phyloP scores from a whole-genome alignment of 2,113 vertebrate genomes.

The Philantomba maxwellii region DNA sequence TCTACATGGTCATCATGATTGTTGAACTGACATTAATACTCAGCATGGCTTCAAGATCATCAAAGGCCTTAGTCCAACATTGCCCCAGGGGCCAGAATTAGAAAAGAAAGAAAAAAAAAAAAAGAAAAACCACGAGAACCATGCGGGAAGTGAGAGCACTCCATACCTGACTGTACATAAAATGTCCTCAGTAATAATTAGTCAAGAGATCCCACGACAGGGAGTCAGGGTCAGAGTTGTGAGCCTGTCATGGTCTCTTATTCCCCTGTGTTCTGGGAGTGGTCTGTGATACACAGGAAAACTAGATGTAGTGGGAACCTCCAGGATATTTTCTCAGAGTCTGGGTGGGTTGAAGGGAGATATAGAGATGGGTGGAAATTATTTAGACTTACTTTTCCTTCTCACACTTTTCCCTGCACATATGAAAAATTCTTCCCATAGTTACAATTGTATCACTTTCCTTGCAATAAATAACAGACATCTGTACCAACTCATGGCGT shows the following conservation, averaged over 20 bases:
- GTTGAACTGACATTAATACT: background rate
- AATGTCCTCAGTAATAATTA: background rate
- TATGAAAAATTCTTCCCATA: background rate
- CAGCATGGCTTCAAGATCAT: background rate
- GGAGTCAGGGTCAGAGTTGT: accelerated
- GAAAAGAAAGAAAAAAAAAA: background rate
- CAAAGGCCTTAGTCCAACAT: background rate
- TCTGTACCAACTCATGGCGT: background rate
- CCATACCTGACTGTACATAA: background rate
- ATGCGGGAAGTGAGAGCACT: background rate
- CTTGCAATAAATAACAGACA: background rate
- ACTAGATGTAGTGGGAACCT: background rate
- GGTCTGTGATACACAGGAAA: background rate
- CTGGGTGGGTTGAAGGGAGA: background rate
- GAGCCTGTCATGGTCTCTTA: background rate
- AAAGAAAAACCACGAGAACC: accelerated
- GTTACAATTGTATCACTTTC: background rate
- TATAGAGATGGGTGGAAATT: background rate
- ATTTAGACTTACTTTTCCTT: background rate
- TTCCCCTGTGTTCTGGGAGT: background rate
- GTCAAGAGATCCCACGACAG: background rate
- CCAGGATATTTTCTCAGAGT: background rate
- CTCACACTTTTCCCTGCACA: background rate
- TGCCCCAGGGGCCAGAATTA: background rate
- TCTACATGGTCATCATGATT: background rate